Evolutionary conservation across 2,797 vertebrate genomes (phyloP), one percentile per base, ranked within the genome.

Genomic region (Periophthalmus magnuspinnatus): DNA sequence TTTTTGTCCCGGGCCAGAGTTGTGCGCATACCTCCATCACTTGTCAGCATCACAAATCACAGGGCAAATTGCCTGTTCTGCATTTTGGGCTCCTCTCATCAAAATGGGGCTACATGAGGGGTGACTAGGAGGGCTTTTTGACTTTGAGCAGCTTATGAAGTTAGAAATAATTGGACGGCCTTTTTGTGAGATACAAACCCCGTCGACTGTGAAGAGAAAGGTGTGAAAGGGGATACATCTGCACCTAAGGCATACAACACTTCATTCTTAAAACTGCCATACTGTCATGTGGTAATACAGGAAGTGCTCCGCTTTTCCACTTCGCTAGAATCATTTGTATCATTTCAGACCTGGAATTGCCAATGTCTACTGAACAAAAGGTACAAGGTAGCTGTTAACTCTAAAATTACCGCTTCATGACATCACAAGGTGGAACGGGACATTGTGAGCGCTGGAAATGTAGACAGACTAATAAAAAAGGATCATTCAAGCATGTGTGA

Each of bases 1-100:
- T 54, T 60, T 56, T 50, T 74, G 17, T 61, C 17, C 8, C 33
- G 38, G 77, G 83, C 80, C 78, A 82, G 72, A 64, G 73, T 79
- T 77, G 70, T 67, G 72, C 75, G 77, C 79, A 74, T 77, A 80
- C 84, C 81, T 80, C 79, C 56, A 72, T 85, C 82, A 81, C 78
- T 84, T 87, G 70, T 68, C 82, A 89, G 82, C 65, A 32, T 82
- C 82, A 75, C 86, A 88, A 89, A 87, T 91, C 86, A 88, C 67
- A 65, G 65, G 63, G 65, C 64, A 88, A 84, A 89, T 78, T 79
- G 84, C 76, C 78, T 81, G 74, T 76, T 89, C 75, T 72, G 81
- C 79, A 84, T 86, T 81, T 84, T 75, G 77, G 72, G 81, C 72
- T 72, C 56, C 69, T 80, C 68, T 68, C 66, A 66, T 70, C 61